These are phyloP conservation scores for Geotria australis DNA, from an alignment of 2,797 vertebrate species.

Conservation along the genomic window DNA sequence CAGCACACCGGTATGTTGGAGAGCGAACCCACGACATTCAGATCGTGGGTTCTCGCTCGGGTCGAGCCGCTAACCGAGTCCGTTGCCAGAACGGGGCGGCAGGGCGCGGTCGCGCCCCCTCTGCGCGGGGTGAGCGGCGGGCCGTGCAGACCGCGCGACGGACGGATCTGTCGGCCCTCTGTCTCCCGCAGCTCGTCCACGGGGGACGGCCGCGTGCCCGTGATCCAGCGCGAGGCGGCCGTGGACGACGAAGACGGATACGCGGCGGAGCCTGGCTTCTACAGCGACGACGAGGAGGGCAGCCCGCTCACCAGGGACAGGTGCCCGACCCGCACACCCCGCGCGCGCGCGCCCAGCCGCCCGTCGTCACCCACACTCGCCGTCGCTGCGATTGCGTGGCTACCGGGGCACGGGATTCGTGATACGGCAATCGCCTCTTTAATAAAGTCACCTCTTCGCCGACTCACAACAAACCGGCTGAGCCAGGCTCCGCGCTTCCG, in stretches of 20 bases:
- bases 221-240: constrained; percentile 50
- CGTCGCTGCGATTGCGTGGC: neutral
- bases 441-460: too few relatives aligned
- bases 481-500: too few relatives aligned
- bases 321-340: constrained; percentile 17
- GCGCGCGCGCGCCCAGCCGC: neutral
- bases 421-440: too few relatives aligned
- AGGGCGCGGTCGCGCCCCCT: neutral
- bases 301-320: constrained; percentile 47
- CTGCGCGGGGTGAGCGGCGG: too few relatives aligned
- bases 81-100: constrained; percentile 2
- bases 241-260: constrained; percentile 32
- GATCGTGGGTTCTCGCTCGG: too few relatives aligned
- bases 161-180: neutral
- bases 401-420: neutral
- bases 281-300: constrained; percentile 69
- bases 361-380: neutral
- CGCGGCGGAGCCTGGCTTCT: constrained; percentile 44
- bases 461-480: too few relatives aligned
- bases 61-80: too few relatives aligned
- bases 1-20: too few relatives aligned
- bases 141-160: too few relatives aligned
- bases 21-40: too few relatives aligned
- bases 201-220: constrained; percentile 37
- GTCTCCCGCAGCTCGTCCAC: constrained; percentile 28